These are phyloP conservation scores for Drosophila percnosoma DNA, from an alignment of 2,888 invertebrate genomes.

Conservation along the genomic window DNA sequence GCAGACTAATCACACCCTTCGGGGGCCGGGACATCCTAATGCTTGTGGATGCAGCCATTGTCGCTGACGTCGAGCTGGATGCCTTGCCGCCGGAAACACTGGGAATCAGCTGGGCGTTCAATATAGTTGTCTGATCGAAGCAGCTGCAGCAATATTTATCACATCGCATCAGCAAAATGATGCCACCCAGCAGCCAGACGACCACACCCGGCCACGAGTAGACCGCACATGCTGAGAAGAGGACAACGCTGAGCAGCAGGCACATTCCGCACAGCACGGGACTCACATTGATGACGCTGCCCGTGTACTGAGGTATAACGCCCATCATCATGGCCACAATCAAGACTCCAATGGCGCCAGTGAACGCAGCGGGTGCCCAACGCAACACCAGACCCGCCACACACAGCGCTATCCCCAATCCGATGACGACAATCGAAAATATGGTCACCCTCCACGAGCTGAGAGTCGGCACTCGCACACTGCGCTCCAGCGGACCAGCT, in stretches of 20 bases:
- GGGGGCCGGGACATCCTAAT: slow-evolving; percentile 83
- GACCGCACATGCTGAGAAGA: slow-evolving; percentile 81
- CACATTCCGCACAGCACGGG: slow-evolving; percentile 81
- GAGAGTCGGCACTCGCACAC: slow-evolving; percentile 83
- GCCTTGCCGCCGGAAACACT: slow-evolving; percentile 83
- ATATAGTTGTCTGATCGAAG: slow-evolving; percentile 77
- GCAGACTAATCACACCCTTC: slow-evolving; percentile 78
- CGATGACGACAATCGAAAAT: slow-evolving; percentile 80
- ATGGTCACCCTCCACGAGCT: slow-evolving; percentile 84
- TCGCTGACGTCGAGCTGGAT: slow-evolving; percentile 19
- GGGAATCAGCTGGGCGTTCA: slow-evolving; percentile 82
- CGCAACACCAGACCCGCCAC: slow-evolving; percentile 76
- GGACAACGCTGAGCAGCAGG: slow-evolving; percentile 76
- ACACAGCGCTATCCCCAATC: slow-evolving; percentile 78
- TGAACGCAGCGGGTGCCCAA: slow-evolving; percentile 79
- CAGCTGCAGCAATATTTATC: slow-evolving; percentile 84
- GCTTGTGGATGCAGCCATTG: slow-evolving; percentile 72
- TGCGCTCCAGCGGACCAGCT: slow-evolving; percentile 84
- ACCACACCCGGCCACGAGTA: slow-evolving; percentile 84
- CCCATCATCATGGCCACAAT: slow-evolving; percentile 83
- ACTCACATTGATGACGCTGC: slow-evolving; percentile 81
- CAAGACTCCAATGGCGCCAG: slow-evolving; percentile 81
- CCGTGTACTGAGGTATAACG: slow-evolving; percentile 84
- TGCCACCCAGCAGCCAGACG: slow-evolving; percentile 82
- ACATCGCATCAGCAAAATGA: slow-evolving; percentile 82